Evolutionary conservation across 35 echinoderm and acorn worm genomes (phyloP).

Genomic region (Ophiothrix spiculata): DNA sequence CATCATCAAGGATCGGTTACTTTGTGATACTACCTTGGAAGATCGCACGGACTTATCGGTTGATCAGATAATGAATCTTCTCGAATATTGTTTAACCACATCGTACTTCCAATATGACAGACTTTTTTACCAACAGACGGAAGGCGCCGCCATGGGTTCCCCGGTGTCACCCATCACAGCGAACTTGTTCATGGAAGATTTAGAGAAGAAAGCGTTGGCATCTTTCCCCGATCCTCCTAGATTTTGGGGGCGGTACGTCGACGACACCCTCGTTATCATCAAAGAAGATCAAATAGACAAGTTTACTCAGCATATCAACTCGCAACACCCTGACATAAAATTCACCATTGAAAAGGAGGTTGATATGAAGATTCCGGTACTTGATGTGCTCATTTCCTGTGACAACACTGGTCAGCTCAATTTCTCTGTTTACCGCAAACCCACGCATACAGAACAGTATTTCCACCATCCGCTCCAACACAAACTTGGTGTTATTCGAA

Average conservation of each 20-base stretch:
- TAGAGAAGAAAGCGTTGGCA: conserved; percentile 9
- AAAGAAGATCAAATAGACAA: conserved; percentile 8
- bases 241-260: conserved; percentile 50
- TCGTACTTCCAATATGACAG: neutral
- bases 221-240: conserved; percentile 11
- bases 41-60: conserved; percentile 13
- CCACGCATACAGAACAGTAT: conserved; percentile 9
- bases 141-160: conserved; percentile 6
- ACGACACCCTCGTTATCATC: conserved; percentile 45
- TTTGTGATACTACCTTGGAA: neutral
- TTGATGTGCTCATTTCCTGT: neutral
- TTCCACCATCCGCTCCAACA: neutral
- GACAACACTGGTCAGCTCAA: neutral
- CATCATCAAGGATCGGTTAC: conserved; percentile 6
- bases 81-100: conserved; percentile 16
- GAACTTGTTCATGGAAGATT: conserved; percentile 24
- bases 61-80: conserved; percentile 14
- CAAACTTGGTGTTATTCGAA: too few relatives aligned
- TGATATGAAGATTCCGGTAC: conserved; percentile 15
- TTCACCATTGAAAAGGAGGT: conserved; percentile 44
- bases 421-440: conserved; percentile 29
- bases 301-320: conserved; percentile 40
- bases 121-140: neutral
- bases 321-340: conserved; percentile 19
- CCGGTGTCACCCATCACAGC: conserved; percentile 3